phyloP scores from a whole-genome alignment of 1,140 invertebrate species.

The Panonychus citri region DNA sequence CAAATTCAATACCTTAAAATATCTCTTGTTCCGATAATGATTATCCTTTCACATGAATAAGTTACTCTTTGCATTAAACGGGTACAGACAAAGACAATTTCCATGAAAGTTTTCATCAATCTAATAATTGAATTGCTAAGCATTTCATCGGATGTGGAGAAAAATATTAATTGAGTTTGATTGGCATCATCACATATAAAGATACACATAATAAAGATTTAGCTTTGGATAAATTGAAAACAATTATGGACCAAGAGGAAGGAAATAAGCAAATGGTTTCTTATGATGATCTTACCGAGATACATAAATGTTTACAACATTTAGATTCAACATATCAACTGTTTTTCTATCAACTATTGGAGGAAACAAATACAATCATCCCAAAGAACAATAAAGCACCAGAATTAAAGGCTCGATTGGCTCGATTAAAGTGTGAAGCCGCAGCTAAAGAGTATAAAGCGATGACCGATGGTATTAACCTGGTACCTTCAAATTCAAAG shows the following conservation, averaged over 20 bases:
- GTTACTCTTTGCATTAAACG: too few species aligned
- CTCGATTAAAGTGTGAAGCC: background rate
- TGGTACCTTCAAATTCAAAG: background rate
- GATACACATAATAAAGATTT: too few species aligned
- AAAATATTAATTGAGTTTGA: too few species aligned
- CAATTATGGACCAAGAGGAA: background rate
- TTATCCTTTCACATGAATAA: too few species aligned
- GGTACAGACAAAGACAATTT: too few species aligned
- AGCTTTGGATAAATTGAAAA: background rate
- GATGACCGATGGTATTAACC: background rate
- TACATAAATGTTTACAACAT: background rate
- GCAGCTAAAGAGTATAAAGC: background rate
- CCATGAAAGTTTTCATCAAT: too few species aligned
- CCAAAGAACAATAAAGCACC: background rate
- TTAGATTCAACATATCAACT: background rate
- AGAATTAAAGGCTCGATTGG: background rate
- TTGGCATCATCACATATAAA: too few species aligned
- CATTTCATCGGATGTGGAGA: too few species aligned
- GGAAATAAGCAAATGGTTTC: background rate
- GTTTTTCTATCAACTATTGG: background rate
- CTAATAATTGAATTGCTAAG: too few species aligned
- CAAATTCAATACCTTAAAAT: too few species aligned
- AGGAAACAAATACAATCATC: background rate
- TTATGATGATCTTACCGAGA: background rate
- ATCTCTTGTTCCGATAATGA: too few species aligned